Evolutionary conservation across 2,797 vertebrate species (phyloP).

Genomic region (Glossophaga mutica): DNA sequence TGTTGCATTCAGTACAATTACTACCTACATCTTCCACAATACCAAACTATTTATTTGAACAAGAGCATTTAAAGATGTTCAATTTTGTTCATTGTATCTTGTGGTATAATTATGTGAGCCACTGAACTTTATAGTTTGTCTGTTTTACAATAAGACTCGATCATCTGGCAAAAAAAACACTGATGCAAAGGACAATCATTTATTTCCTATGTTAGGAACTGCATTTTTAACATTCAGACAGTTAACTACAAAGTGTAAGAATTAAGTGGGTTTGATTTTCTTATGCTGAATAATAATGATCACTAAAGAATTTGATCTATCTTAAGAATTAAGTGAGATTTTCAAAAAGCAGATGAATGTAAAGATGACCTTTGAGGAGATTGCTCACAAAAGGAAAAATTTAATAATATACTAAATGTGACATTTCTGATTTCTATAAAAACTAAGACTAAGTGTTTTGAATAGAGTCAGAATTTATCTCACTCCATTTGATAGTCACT

Average conservation of each 20-base stretch:
- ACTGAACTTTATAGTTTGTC: conserved; percentile 73
- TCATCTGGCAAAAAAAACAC: conserved; percentile 63
- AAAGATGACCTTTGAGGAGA: conserved; percentile 5
- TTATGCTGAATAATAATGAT: conserved; percentile 40
- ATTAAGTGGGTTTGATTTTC: conserved; percentile 48
- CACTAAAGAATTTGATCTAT: conserved; percentile 20
- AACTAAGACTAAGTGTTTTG: not conserved
- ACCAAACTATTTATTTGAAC: conserved; percentile 65
- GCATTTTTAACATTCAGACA: conserved; percentile 60
- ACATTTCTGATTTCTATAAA: not conserved
- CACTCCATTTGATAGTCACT: not conserved
- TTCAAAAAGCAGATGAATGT: not conserved
- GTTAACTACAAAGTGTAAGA: conserved; percentile 59
- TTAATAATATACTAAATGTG: not conserved
- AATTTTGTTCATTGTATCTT: conserved; percentile 60
- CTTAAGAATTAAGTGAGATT: conserved; percentile 27
- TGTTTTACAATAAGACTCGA: conserved; percentile 74
- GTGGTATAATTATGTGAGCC: conserved; percentile 69
- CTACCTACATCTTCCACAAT: conserved; percentile 37
- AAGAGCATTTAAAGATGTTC: conserved; percentile 54
- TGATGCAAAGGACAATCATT: conserved; percentile 59
- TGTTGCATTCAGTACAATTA: conserved; percentile 49
- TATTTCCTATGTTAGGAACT: conserved; percentile 61
- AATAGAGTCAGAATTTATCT: not conserved
- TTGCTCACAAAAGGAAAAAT: not conserved